Evolutionary conservation across 2,888 invertebrate genomes (phyloP).

Genomic region (Synanthedon tipuliformis): DNA sequence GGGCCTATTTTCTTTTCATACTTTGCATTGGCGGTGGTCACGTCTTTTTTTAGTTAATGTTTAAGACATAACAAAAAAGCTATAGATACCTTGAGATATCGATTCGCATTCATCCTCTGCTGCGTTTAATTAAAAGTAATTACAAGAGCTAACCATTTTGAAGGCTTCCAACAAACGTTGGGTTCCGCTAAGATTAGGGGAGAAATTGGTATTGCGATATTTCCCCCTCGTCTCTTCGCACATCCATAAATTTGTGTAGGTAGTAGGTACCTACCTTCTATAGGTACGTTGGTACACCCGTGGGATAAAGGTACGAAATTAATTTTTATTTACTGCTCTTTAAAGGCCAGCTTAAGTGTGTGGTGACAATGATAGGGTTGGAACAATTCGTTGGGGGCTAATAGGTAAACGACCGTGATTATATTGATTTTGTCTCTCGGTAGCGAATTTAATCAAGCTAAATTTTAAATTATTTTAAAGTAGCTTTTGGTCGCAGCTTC

Average conservation of each 20-base stretch:
- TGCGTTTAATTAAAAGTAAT: slow-evolving; percentile 64
- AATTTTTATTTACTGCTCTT: slow-evolving; percentile 61
- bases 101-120: slow-evolving; percentile 33
- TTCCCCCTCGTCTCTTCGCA: slow-evolving; percentile 40
- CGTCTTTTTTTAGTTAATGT: no score
- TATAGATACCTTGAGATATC: slow-evolving; percentile 16
- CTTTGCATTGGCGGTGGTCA: not conserved
- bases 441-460: not conserved
- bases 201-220: slow-evolving; percentile 47
- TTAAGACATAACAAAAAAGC: no score
- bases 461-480: no score
- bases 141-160: slow-evolving; percentile 44
- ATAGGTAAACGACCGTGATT: slow-evolving; percentile 56
- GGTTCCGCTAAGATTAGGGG: slow-evolving; percentile 33
- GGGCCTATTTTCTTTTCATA: slow-evolving; percentile 2
- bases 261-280: slow-evolving; percentile 55
- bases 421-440: slow-evolving; percentile 55
- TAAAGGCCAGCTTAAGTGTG: slow-evolving; percentile 38
- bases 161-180: slow-evolving; percentile 40
- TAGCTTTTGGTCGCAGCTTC: no score
- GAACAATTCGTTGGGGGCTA: slow-evolving; percentile 54
- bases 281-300: slow-evolving; percentile 51
- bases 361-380: slow-evolving; percentile 45
- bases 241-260: slow-evolving; percentile 22
- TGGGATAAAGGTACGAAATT: slow-evolving; percentile 41